These are phyloP conservation scores for Lepeophtheirus nordmannii DNA, from an alignment of 2,888 invertebrate genomes.

Conservation along the genomic window DNA sequence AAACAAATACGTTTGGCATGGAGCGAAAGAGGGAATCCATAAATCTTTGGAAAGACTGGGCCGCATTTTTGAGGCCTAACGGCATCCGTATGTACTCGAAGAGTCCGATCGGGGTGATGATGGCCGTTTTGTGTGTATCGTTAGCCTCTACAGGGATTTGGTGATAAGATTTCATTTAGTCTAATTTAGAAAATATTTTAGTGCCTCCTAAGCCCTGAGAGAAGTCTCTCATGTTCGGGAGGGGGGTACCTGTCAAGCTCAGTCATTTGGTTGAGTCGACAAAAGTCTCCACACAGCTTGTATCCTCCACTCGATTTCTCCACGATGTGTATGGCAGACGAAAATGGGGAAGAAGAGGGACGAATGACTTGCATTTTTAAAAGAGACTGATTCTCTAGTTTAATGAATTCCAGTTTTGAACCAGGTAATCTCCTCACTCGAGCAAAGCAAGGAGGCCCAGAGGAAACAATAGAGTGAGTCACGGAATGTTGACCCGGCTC, in stretches of 20 bases:
- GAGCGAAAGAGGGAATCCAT: constrained; percentile 30
- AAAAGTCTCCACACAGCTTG: constrained; percentile 34
- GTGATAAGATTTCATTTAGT: constrained; percentile 33
- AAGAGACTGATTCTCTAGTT: too few relatives aligned
- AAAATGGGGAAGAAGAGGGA: too few relatives aligned
- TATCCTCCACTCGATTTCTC: too few relatives aligned
- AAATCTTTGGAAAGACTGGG: constrained; percentile 33
- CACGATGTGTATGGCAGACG: too few relatives aligned
- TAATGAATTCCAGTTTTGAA: too few relatives aligned
- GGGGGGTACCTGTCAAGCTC: constrained; percentile 32
- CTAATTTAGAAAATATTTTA: constrained; percentile 27
- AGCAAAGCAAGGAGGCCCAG: too few relatives aligned
- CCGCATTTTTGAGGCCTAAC: constrained; percentile 35
- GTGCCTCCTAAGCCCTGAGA: constrained; percentile 25
- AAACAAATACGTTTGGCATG: constrained; percentile 31
- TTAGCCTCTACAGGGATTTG: constrained; percentile 33
- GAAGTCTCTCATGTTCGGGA: constrained; percentile 33
- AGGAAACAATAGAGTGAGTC: too few relatives aligned
- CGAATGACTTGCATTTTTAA: too few relatives aligned
- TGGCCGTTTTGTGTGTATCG: constrained; percentile 34
- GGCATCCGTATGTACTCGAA: constrained; percentile 33
- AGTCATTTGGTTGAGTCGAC: too few relatives aligned
- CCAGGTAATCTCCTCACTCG: too few relatives aligned
- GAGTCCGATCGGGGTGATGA: constrained; percentile 33
- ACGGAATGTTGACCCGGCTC: too few relatives aligned